These are phyloP conservation scores for Zhuqinia jingwanae DNA, from an alignment of 2,888 invertebrate species.

Conservation along the genomic window DNA sequence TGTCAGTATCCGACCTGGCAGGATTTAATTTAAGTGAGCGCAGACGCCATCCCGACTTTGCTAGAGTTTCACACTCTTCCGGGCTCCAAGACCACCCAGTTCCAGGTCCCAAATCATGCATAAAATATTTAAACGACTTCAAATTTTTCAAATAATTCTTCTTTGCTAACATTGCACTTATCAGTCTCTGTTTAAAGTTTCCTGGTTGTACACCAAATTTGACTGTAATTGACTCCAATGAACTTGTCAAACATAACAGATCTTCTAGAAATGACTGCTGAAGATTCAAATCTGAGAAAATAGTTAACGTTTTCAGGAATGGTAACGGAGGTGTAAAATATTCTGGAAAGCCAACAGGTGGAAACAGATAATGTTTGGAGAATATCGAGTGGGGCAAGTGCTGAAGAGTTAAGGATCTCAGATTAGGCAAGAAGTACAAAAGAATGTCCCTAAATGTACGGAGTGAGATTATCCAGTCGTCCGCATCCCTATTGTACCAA, in stretches of 20 bases:
- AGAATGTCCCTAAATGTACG: constrained; percentile 71
- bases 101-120: constrained; percentile 74
- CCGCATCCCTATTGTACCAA: constrained; percentile 72
- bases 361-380: constrained; percentile 63
- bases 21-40: constrained; percentile 72
- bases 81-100: constrained; percentile 74
- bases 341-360: constrained; percentile 63
- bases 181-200: constrained; percentile 68
- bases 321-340: constrained; percentile 57
- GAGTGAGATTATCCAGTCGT: constrained; percentile 50
- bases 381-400: constrained; percentile 68
- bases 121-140: constrained; percentile 72
- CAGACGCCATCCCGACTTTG: constrained; percentile 59
- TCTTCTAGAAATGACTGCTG: constrained; percentile 67
- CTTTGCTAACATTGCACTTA: constrained; percentile 62
- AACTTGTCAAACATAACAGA: constrained; percentile 59
- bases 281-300: constrained; percentile 72
- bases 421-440: constrained; percentile 71
- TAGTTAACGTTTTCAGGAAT: constrained; percentile 61
- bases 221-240: constrained; percentile 66
- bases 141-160: constrained; percentile 59
- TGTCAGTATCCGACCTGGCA: constrained; percentile 43
- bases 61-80: constrained; percentile 68
- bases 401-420: constrained; percentile 66
- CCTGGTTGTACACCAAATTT: constrained; percentile 73